phyloP scores from a whole-genome alignment of 2,888 invertebrate genomes.

The Cephus rjabovi region DNA sequence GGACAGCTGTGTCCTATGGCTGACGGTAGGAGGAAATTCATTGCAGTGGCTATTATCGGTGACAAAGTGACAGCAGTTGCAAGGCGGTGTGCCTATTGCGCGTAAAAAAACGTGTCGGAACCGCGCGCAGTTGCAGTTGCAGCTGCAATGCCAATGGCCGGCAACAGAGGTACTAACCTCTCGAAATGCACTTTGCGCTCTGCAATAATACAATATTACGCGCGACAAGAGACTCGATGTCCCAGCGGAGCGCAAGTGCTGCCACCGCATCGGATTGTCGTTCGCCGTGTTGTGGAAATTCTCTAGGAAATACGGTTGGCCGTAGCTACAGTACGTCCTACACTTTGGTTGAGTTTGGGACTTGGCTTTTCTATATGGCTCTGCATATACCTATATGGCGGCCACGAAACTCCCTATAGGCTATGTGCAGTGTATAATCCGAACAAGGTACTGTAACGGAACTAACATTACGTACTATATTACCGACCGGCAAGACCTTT shows the following conservation, averaged over 20 bases:
- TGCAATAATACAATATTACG: constrained; percentile 23
- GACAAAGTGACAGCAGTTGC: not conserved
- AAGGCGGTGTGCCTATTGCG: not conserved
- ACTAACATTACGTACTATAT: too few relatives aligned
- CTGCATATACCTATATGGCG: not conserved
- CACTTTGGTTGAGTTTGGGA: not conserved
- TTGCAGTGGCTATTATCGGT: not conserved
- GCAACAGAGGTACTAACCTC: not conserved
- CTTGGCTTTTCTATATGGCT: not conserved
- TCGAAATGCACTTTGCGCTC: constrained; percentile 6
- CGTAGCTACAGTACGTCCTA: not conserved
- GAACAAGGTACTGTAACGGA: too few relatives aligned
- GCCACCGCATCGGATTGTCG: not conserved
- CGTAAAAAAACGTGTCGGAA: not conserved
- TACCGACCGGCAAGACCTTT: too few relatives aligned
- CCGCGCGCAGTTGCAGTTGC: not conserved
- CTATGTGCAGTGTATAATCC: not conserved
- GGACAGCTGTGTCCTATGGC: not conserved
- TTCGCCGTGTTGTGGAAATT: not conserved
- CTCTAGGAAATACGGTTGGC: not conserved
- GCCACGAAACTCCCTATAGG: not conserved
- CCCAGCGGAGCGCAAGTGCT: not conserved
- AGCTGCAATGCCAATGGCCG: not conserved
- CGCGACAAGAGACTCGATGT: not conserved
- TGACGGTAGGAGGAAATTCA: not conserved